Conservation (phyloP, 2,797 vertebrate genomes). For the Sorex maritimensis region DNA sequence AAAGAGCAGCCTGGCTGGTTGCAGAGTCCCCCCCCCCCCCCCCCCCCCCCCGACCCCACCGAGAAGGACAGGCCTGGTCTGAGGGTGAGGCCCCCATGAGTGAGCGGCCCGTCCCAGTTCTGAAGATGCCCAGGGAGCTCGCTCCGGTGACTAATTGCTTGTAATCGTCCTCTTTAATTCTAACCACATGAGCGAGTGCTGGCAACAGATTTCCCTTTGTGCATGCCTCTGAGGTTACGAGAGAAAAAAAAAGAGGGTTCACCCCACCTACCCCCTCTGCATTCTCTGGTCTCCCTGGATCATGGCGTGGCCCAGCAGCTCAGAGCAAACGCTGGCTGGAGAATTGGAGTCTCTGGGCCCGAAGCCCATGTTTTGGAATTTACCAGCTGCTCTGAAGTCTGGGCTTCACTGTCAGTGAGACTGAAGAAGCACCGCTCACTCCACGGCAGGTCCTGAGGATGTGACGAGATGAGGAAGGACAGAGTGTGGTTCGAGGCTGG, state of each 20-base stretch:
- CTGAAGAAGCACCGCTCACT: neutral
- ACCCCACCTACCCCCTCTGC: neutral
- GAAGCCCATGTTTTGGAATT: neutral
- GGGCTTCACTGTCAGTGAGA: neutral
- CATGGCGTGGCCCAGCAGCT: neutral
- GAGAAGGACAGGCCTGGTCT: slow-evolving; percentile 73
- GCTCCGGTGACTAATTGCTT: slow-evolving; percentile 78
- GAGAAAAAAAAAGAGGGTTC: slow-evolving; percentile 67
- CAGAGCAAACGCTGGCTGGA: neutral
- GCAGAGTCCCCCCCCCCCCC: slow-evolving; percentile 67
- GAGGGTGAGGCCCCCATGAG: slow-evolving; percentile 71
- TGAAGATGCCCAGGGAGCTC: slow-evolving; percentile 76
- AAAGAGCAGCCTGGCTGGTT: slow-evolving; percentile 70
- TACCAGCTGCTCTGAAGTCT: neutral
- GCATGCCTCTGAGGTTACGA: slow-evolving; percentile 62
- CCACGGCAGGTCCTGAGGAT: neutral
- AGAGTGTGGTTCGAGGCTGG: neutral
- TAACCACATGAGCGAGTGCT: slow-evolving; percentile 73
- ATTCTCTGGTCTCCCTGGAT: neutral
- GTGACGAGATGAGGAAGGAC: neutral
- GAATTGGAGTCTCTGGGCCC: neutral
- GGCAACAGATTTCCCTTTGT: slow-evolving; percentile 74
- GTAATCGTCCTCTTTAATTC: slow-evolving; percentile 83
- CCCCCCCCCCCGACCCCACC: no score
- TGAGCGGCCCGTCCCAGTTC: slow-evolving; percentile 77